Conservation (phyloP, 2,888 invertebrate species). For the Diploptera punctata region DNA sequence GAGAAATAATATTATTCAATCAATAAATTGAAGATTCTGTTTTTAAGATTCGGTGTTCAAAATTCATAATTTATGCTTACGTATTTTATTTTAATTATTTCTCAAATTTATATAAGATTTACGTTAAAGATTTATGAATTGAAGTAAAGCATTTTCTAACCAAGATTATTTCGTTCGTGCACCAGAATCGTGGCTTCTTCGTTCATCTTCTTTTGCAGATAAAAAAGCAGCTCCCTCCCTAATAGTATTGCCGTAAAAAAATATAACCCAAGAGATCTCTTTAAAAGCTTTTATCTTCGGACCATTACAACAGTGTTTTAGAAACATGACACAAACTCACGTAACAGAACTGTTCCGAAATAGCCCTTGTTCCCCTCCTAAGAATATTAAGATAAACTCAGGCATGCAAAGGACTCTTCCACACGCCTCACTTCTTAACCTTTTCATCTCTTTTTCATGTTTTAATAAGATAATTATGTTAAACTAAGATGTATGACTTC, state of each 20-base stretch:
- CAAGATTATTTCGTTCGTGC: conserved; percentile 3
- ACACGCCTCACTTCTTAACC: background rate
- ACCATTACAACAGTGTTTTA: conserved; percentile 28
- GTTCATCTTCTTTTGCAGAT: background rate
- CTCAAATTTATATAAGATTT: too few species aligned
- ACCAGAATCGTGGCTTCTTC: background rate
- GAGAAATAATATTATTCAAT: too few species aligned
- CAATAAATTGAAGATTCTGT: too few species aligned
- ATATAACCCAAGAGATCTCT: conserved; percentile 22
- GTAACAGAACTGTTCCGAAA: conserved; percentile 7
- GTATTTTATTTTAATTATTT: too few species aligned
- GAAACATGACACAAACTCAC: conserved; percentile 15
- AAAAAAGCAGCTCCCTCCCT: background rate
- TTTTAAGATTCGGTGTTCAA: too few species aligned
- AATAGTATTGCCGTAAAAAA: conserved; percentile 14
- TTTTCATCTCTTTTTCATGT: too few species aligned
- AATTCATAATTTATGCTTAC: too few species aligned
- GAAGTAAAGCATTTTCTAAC: background rate
- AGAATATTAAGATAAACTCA: conserved; percentile 11
- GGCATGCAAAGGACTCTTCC: conserved; percentile 5
- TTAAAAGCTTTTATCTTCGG: conserved; percentile 30
- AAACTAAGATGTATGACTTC: too few species aligned
- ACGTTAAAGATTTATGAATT: too few species aligned
- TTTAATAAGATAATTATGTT: too few species aligned
- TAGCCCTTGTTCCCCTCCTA: conserved; percentile 9